Evolutionary conservation across 2,113 vertebrate species (phyloP), one percentile per base, ranked within the genome.

Genomic region (Corvus cornix): DNA sequence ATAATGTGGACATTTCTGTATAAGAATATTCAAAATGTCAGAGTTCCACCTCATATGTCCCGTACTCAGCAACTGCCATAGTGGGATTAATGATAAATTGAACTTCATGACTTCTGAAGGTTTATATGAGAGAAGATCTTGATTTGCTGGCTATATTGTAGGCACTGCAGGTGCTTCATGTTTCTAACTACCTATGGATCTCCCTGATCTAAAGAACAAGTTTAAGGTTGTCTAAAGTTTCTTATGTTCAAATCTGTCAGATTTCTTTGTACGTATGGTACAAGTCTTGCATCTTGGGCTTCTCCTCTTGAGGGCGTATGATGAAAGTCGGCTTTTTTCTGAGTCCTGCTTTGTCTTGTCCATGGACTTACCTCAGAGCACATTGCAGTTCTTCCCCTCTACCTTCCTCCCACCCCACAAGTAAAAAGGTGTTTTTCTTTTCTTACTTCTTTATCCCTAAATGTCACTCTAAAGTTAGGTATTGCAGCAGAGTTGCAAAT

Each of bases 331-430:
- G 5, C 21, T 18, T 81, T 84, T 81, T 30, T 55, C 58, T 33
- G 28, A 84, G n/a, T 64, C 35, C 14, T 10, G 18, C n/a, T 84
- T 89, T n/a, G 8, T 63, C 43, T 74, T 66, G 24, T 49, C 59
- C 3, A 8, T 39, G 23, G 27, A 58, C 8, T 67, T 46, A 16
- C 16, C 33, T 46, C 30, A n/a, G 10, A 30, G 22, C 2, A 22
- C 11, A 16, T 60, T 21, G 9, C 24, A 30, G 10, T 35, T 60
- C 35, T 69, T n/a, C 17, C 19, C 9, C 4, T 13, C 14, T 10
- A 37, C 5, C 24, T n/a, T 6, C 4, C 22, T 30, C 6, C 3
- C 3, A 9, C 1, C 5, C 15, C 16, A 14, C 8, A 46, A 52
- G 28, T 16, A 49, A 44, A 16, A 78, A n/a, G 4, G 3, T 44